Evolutionary conservation across 2,113 vertebrate species (phyloP).

Genomic region (Nanorana parkeri): DNA sequence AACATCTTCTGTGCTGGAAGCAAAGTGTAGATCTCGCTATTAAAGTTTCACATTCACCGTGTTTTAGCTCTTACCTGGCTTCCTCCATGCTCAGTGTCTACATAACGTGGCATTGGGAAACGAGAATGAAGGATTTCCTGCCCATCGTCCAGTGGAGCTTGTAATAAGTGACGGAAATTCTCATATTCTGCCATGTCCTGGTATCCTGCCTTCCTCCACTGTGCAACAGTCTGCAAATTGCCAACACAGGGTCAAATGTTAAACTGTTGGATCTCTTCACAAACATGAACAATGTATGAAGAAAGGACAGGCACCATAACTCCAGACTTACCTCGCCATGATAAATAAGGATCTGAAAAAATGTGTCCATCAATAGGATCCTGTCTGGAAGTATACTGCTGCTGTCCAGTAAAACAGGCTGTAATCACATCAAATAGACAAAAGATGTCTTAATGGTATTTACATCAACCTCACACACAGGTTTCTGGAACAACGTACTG

Average conservation of each 20-base stretch:
- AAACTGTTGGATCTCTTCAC: not conserved
- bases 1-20: too few relatives aligned
- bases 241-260: slow-evolving; percentile 14
- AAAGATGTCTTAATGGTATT: not conserved
- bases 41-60: not conserved
- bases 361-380: slow-evolving; percentile 97
- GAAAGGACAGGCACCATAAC: not conserved
- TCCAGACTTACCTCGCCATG: slow-evolving; percentile 88
- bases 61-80: slow-evolving; percentile 82
- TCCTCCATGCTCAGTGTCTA: slow-evolving; percentile 95
- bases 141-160: slow-evolving; percentile 92
- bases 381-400: slow-evolving; percentile 97
- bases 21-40: too few relatives aligned
- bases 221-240: slow-evolving; percentile 84
- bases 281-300: not conserved
- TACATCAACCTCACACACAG: too few relatives aligned
- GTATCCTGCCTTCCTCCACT: slow-evolving; percentile 96
- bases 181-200: slow-evolving; percentile 96
- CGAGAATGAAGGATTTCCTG: slow-evolving; percentile 95
- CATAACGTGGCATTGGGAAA: slow-evolving; percentile 96
- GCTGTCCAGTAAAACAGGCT: slow-evolving; percentile 96
- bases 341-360: slow-evolving; percentile 98
- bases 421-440: slow-evolving; percentile 50
- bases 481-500: too few relatives aligned
- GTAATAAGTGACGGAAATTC: slow-evolving; percentile 92